Percentiles rank a stretch among this genome's conserved stretches.
phyloP scores from a whole-genome alignment of 2,888 invertebrate genomes.

The Tryphoninae sp. region DNA sequence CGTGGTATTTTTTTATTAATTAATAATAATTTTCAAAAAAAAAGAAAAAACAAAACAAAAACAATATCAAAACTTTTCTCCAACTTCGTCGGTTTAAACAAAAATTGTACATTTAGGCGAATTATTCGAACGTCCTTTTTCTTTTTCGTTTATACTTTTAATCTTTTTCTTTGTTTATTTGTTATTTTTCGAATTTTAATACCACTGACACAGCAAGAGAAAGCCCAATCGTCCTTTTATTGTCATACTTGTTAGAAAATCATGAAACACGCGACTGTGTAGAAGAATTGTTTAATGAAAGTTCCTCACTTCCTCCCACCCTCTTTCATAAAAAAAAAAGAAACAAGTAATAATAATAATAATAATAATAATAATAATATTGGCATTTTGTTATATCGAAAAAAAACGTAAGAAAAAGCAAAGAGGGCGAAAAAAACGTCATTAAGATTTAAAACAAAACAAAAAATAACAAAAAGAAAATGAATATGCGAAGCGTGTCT shows the following conservation, averaged over 20 bases:
- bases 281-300: constrained; percentile 54
- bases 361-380: constrained; percentile 70
- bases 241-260: constrained; percentile 49
- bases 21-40: constrained; percentile 4
- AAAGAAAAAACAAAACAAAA: too few relatives aligned
- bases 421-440: neutral
- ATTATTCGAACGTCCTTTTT: neutral
- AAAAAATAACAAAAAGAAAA: neutral
- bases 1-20: constrained; percentile 27
- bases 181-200: neutral
- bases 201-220: constrained; percentile 55
- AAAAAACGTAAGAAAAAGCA: constrained; percentile 42
- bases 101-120: constrained; percentile 4
- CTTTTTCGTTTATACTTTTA: neutral
- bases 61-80: neutral
- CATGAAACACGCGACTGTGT: constrained; percentile 44
- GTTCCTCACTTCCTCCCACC: constrained; percentile 22
- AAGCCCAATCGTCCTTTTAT: constrained; percentile 4
- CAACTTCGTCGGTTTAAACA: neutral
- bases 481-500: neutral
- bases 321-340: neutral
- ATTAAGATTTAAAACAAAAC: constrained; percentile 17
- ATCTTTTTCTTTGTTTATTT: neutral
- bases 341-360: constrained; percentile 10
- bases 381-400: constrained; percentile 70